phyloP scores from a whole-genome alignment of 1,140 invertebrate species.

The Bombus pyrosoma region DNA sequence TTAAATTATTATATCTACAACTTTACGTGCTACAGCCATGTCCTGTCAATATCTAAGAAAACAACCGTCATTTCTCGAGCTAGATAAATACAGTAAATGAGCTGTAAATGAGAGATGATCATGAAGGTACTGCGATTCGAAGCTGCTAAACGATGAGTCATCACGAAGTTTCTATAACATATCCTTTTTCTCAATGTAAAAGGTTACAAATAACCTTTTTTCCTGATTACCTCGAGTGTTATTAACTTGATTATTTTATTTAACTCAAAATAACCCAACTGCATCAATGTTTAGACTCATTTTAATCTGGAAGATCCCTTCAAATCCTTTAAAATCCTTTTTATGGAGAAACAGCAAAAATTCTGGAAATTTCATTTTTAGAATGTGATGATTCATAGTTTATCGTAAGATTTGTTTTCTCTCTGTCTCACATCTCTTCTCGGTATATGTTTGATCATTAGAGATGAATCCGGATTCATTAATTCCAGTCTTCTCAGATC shows the following conservation, averaged over 20 bases:
- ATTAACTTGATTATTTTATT: not conserved
- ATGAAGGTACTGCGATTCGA: not conserved
- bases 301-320: not conserved
- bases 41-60: not conserved
- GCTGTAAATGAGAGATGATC: not conserved
- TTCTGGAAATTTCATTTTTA: not conserved
- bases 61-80: not conserved
- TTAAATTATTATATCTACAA: constrained; percentile 23
- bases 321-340: not conserved
- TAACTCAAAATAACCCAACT: too few relatives aligned
- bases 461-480: not conserved
- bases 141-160: not conserved
- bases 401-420: not conserved
- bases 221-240: not conserved
- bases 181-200: not conserved
- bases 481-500: not conserved
- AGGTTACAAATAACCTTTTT: not conserved
- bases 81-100: not conserved
- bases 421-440: not conserved
- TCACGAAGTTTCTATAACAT: not conserved
- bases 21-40: not conserved
- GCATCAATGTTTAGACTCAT: too few relatives aligned
- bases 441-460: not conserved
- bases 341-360: not conserved
- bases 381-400: not conserved